Evolutionary conservation across 2,888 invertebrate species (phyloP), one percentile per base, ranked within the genome.

Genomic region (Cheilosia variabilis): DNA sequence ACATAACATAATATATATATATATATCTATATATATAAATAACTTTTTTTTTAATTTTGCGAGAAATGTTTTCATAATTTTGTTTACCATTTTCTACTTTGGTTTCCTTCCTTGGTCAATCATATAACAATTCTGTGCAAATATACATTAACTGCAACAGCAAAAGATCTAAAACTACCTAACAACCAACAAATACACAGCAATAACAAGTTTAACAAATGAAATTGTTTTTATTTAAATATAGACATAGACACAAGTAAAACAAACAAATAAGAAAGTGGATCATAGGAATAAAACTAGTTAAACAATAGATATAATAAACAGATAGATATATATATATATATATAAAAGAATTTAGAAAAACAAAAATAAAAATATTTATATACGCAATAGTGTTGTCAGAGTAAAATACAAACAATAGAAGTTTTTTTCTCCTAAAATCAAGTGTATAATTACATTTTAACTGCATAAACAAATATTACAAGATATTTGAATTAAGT

Each of bases 321-420:
- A 53, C n/a, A 76, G 58, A 79, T 69, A 75, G 57, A 60, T 60
- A 72, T 53, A 83, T 52, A 69, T 45, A 53, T 22, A 62, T 75
- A 84, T 78, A 83, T 79, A 75, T 75, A 55, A 63, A 53, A 84
- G 69, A 79, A 84, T 76, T 75, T 58, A 75, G 73, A 83, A 78
- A 53, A 65, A 66, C 9, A 24, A 62, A 9, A 60, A 55, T 63
- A 63, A 68, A 17, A 75, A 80, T 77, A 81, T 81, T 81, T 86
- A 86, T 81, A 58, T 81, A 86, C 81, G 81, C 81, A 76, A 75
- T 71, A 76, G 66, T 79, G 79, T 86, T 76, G 80, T 76, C 81
- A 27, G 68, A 68, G 62, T 60, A 69, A 73, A 66, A 43, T 15
- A 55, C 57, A 62, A 63, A 65, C 45, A 78, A 77, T 50, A 78